A percentile compares a stretch with the other conserved stretches of the same genome.
Evolutionary conservation across 2,113 vertebrate genomes (phyloP).

Genomic region (Quiscalus mexicanus): DNA sequence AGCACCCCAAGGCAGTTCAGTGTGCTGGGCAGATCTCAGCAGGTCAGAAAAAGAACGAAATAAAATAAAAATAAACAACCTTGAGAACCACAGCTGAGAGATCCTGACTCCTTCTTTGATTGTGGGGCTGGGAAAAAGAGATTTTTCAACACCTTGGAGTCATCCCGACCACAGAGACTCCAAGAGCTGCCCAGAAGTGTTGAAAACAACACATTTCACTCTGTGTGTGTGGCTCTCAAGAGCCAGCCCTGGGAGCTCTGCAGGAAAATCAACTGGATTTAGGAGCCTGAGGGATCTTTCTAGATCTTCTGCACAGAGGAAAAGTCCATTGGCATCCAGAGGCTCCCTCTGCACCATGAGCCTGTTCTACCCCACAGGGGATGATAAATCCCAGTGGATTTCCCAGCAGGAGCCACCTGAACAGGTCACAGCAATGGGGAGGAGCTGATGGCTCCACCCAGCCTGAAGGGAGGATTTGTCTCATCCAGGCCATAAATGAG

Average conservation of each 20-base stretch:
- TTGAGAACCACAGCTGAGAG: no score
- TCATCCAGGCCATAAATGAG: not conserved
- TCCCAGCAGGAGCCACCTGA: not conserved
- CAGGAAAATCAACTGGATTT: fast-evolving
- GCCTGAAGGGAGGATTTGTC: not conserved
- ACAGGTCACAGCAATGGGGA: fast-evolving
- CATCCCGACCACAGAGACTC: no score
- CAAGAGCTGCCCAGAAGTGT: not conserved
- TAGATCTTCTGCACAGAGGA: not conserved
- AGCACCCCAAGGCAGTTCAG: no score
- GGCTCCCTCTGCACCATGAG: fast-evolving
- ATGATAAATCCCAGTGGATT: fast-evolving
- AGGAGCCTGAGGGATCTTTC: not conserved
- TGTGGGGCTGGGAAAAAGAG: no score
- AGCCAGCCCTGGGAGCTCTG: not conserved
- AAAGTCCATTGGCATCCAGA: fast-evolving
- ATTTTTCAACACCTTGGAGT: no score
- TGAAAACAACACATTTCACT: not conserved
- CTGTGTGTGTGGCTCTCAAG: fast-evolving
- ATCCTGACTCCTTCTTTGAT: no score
- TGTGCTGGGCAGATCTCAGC: no score
- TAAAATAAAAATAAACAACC: no score
- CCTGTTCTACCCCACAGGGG: fast-evolving
- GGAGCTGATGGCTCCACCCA: not conserved
- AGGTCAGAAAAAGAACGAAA: no score